A percentile compares a stretch with the other conserved stretches of the same genome.
Conservation (phyloP, 2,888 invertebrate species). For the Eupeodes latifasciatus region DNA sequence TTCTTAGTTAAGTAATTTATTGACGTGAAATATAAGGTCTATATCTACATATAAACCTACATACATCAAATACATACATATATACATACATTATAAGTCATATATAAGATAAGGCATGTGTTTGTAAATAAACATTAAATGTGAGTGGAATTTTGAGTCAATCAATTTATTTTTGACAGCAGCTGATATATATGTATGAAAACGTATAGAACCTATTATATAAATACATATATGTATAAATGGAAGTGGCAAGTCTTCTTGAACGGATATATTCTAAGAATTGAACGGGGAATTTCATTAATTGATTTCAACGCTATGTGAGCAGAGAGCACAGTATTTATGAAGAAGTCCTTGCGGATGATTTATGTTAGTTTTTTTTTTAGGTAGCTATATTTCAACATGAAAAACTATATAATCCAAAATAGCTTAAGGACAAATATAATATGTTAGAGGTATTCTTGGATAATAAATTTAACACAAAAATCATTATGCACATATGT, state of each 20-base stretch:
- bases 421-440: no score
- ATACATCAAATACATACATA: no score
- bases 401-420: background rate
- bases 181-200: background rate
- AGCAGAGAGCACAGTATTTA: no score
- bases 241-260: background rate
- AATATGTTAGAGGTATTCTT: no score
- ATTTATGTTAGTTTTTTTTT: background rate
- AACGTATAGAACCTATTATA: no score
- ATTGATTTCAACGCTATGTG: background rate
- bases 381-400: background rate
- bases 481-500: no score
- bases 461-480: no score
- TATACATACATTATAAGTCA: no score
- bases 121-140: slow-evolving; percentile 8
- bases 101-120: background rate
- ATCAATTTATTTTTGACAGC: slow-evolving; percentile 23
- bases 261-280: background rate
- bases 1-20: slow-evolving; percentile 13
- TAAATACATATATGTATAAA: background rate
- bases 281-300: background rate
- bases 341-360: background rate
- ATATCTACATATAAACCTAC: background rate
- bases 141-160: slow-evolving; percentile 25
- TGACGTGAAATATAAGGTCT: background rate